A percentile compares a stretch with the other conserved stretches of the same genome.
phyloP scores from a whole-genome alignment of 2,888 invertebrate genomes.

The Dexiosoma caninum region DNA sequence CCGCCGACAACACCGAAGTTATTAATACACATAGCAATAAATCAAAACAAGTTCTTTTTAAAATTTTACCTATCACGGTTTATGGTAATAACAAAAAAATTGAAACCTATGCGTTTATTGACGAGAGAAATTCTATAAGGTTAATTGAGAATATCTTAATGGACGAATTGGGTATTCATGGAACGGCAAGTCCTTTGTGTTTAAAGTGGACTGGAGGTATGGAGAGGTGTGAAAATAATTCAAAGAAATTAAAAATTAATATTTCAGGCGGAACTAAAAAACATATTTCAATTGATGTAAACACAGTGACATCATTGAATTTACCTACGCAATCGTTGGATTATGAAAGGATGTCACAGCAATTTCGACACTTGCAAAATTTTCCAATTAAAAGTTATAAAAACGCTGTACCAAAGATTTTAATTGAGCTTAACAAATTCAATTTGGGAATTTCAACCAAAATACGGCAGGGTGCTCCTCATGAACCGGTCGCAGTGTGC shows the following conservation, averaged over 20 bases:
- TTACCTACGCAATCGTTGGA: conserved; percentile 17
- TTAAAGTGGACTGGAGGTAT: no score
- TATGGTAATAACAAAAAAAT: neutral
- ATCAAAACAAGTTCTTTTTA: neutral
- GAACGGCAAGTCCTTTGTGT: neutral
- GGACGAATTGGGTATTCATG: neutral
- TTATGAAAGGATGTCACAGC: neutral
- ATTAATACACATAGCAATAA: neutral
- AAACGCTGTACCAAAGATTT: conserved; percentile 21
- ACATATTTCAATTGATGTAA: neutral
- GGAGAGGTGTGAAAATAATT: conserved; percentile 1
- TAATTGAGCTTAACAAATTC: conserved; percentile 32
- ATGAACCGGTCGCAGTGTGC: neutral
- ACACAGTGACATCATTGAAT: conserved; percentile 6
- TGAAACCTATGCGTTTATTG: neutral
- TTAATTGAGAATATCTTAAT: no score
- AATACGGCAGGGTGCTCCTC: neutral
- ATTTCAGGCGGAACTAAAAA: conserved; percentile 11
- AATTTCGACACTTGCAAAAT: conserved; percentile 7
- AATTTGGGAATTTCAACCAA: conserved; percentile 21
- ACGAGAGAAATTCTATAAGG: neutral
- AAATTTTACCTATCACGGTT: neutral
- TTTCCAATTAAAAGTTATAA: conserved; percentile 27
- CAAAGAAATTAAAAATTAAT: conserved; percentile 16
- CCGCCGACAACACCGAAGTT: neutral